These are phyloP conservation scores for Heliconius charithonia DNA, from an alignment of 2,888 invertebrate species.

Conservation along the genomic window DNA sequence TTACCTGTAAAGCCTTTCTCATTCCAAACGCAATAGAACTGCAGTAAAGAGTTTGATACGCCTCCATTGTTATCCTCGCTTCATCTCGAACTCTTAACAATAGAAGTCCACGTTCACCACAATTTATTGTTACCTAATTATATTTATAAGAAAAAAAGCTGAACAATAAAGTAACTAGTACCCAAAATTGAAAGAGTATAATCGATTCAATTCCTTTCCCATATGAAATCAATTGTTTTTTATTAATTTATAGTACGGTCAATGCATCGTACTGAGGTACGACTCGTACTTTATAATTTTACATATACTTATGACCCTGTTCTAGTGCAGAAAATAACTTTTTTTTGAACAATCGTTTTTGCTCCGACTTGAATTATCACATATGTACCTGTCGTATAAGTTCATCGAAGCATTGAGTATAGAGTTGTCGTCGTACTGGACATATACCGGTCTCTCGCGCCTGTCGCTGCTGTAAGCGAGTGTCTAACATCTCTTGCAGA, in stretches of 20 bases:
- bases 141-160: neutral
- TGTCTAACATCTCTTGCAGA: slow-evolving; percentile 97
- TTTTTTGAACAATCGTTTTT: too few species aligned
- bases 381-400: slow-evolving; percentile 74
- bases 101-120: slow-evolving; percentile 97
- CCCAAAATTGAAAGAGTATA: too few species aligned
- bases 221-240: too few species aligned
- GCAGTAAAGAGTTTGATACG: slow-evolving; percentile 98
- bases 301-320: too few species aligned
- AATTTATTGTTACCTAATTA: slow-evolving; percentile 97
- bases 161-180: neutral
- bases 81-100: slow-evolving; percentile 97
- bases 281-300: too few species aligned
- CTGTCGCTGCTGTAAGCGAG: slow-evolving; percentile 93
- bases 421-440: slow-evolving; percentile 95
- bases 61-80: slow-evolving; percentile 97
- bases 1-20: slow-evolving; percentile 95
- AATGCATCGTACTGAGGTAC: too few species aligned
- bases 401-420: slow-evolving; percentile 96
- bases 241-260: too few species aligned
- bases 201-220: too few species aligned
- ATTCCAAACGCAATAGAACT: slow-evolving; percentile 99
- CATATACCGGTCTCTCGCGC: slow-evolving; percentile 98
- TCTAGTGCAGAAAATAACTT: too few species aligned
- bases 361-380: too few species aligned